Percentiles rank a stretch among this genome's conserved stretches.
Conservation (phyloP, 2,113 vertebrate genomes). For the Cygnus atratus region DNA sequence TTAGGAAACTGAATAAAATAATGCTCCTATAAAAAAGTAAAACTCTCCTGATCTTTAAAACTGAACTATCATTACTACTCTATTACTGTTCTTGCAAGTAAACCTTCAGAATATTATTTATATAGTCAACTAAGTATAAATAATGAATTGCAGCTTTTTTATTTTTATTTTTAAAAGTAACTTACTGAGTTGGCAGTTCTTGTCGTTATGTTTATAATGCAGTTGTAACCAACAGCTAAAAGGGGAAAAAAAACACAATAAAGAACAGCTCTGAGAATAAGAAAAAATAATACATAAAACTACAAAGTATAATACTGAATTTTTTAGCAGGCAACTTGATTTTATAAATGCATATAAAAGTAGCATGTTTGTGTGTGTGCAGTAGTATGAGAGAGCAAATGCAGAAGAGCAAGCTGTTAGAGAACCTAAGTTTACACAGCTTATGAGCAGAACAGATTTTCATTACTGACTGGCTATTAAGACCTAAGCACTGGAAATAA, state of each 20-base stretch:
- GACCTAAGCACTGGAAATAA: background rate
- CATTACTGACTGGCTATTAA: background rate
- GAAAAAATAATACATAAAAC: background rate
- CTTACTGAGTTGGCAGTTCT: conserved; percentile 97
- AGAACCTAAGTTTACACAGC: background rate
- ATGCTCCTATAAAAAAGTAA: background rate
- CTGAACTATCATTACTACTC: background rate
- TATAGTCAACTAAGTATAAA: background rate
- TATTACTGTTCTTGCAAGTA: background rate
- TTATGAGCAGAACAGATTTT: background rate
- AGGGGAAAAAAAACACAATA: conserved; percentile 12
- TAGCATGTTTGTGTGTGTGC: background rate
- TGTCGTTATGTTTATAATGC: conserved; percentile 95
- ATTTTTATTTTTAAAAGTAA: conserved; percentile 44
- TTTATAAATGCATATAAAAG: background rate
- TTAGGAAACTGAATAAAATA: background rate
- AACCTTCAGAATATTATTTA: background rate
- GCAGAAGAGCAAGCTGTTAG: background rate
- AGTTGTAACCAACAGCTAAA: conserved; percentile 96
- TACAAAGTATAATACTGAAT: background rate
- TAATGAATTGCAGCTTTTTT: background rate
- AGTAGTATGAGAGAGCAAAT: background rate
- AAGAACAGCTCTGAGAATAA: conserved; percentile 1
- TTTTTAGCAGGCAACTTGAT: background rate
- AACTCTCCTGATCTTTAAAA: background rate